Base-by-base conservation (phyloP, 2,113 vertebrate species). In the Calypte anna region DNA sequence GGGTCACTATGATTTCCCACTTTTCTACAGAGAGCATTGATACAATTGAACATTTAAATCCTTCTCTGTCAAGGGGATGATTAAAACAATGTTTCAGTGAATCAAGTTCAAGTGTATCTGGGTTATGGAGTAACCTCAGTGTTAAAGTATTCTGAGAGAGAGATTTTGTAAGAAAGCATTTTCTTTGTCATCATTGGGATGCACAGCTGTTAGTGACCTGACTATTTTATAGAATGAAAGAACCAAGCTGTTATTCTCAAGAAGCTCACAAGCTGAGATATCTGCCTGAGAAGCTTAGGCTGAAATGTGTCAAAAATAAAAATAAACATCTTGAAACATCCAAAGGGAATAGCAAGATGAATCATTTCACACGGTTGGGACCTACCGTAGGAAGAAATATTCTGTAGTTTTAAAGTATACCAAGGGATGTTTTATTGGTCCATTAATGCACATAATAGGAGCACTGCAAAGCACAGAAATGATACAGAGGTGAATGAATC, bases 401-500 rank as follows among this genome's bases (percentile, higher is more conserved):
- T 87, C 36, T 66, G 58, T 31, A 62, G 24, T 64, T 51, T 87
- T 86, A 76, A 86, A 92, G 36, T 28, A 55, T 63, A 93, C 19
- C 28, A 76, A 82, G 30, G 67, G 91, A 79, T 55, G 46, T 76
- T 93, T 93, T 91, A 91, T 79, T 87, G 70, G 86, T 57, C 66
- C 33, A 43, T 91, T 90, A 93, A 90, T 73, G 70, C 24, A 80
- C 63, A n/a, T 61, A 91, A 85, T 64, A 30, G 70, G 58, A 78
- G 40, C 44, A 72, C 36, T 78, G 53, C 66, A 90, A 93, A 84
- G n/a, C 67, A 85, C 9, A 92, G 58, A 54, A 58, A 84, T 80
- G 67, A 72, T 73, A 76, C 54, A 86, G 36, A 87, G 58, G 40
- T 94, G 78, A 82, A 92, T 89, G 67, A 87, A 93, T 96, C 89